Evolutionary conservation across 2,113 vertebrate species (phyloP), one percentile per base, ranked within the genome.

Genomic region (Ceyx cyanopectus): DNA sequence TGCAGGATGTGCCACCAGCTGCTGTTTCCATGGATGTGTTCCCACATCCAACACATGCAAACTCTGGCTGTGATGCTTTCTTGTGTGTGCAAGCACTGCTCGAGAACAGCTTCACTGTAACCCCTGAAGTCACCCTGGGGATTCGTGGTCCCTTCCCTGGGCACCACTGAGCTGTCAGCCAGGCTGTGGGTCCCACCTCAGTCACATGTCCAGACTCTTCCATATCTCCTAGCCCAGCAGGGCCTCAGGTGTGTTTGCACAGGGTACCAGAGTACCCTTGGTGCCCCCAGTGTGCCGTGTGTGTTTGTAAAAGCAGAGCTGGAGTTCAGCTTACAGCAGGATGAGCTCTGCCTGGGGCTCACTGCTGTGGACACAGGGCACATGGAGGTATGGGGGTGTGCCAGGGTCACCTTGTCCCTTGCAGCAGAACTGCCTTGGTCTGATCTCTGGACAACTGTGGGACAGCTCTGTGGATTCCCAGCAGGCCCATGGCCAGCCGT

Each of bases 151-250:
- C 56, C n/a, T 87, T 87, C 63, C 46, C 43, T 74, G 85, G 37
- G n/a, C 50, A 12, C 30, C 46, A 8, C 79, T 3, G 2, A 0
- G 1, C 85, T 75, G 53, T 30, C 48, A 76, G 81, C 24, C 40
- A 18, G 14, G 41, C n/a, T 41, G 30, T 37, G 65, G 30, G 51
- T 23, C 68, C 68, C 68, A 41, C 9, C 46, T 79, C 30, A 14
- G 32, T 37, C 61, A 81, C 45, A 10, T 8, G 14, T 40, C 58
- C 67, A 58, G 62, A 12, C 20, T 53, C 12, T 23, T 14, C 30
- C 4, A 4, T 21, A 13, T 58, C n/a, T 69, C 51, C 1, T 1
- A 74, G 63, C 37, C 41, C 63, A 75, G 5, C 0, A 0, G 53
- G 21, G 24, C 24, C 13, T 23, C 29, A 2, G 1, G 2, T 75